Conservation (phyloP, 2,888 invertebrate species). For the Lepidocyrtinus sp. region DNA sequence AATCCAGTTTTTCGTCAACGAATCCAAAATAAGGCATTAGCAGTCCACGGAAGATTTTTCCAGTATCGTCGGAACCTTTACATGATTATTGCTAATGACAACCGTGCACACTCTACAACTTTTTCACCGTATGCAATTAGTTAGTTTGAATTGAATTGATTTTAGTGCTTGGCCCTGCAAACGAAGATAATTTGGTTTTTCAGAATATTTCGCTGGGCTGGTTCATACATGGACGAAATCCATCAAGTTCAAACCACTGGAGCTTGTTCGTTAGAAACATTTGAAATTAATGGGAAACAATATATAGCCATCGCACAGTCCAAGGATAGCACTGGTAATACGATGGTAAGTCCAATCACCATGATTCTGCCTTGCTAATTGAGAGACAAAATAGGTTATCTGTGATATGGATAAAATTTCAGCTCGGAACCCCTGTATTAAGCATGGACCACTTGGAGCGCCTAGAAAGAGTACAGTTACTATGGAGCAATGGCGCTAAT, state of each 20-base stretch:
- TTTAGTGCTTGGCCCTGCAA: neutral
- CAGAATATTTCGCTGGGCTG: slow-evolving; percentile 67
- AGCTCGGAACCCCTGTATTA: slow-evolving; percentile 66
- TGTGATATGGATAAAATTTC: slow-evolving; percentile 16
- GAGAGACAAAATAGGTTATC: no score
- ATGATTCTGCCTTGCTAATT: neutral
- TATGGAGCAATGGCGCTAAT: slow-evolving; percentile 64
- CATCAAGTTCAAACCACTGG: slow-evolving; percentile 67
- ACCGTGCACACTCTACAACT: slow-evolving; percentile 61
- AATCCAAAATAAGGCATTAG: slow-evolving; percentile 62
- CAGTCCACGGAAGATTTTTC: slow-evolving; percentile 62
- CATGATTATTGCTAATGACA: slow-evolving; percentile 62
- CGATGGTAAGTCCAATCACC: slow-evolving; percentile 28
- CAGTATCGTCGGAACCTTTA: slow-evolving; percentile 52
- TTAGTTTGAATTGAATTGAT: neutral
- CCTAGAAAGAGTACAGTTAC: slow-evolving; percentile 66
- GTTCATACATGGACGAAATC: slow-evolving; percentile 68
- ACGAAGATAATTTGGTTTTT: neutral
- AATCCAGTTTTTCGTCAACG: slow-evolving; percentile 58
- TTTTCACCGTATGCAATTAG: slow-evolving; percentile 59
- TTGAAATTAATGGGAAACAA: slow-evolving; percentile 51
- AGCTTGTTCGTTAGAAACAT: slow-evolving; percentile 58
- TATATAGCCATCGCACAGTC: slow-evolving; percentile 66
- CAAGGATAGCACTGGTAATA: slow-evolving; percentile 61
- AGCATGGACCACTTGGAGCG: slow-evolving; percentile 60